Evolutionary conservation across 1,140 invertebrate species (phyloP), one percentile per base, ranked within the genome.

Genomic region (Drosophila nasuta): DNA sequence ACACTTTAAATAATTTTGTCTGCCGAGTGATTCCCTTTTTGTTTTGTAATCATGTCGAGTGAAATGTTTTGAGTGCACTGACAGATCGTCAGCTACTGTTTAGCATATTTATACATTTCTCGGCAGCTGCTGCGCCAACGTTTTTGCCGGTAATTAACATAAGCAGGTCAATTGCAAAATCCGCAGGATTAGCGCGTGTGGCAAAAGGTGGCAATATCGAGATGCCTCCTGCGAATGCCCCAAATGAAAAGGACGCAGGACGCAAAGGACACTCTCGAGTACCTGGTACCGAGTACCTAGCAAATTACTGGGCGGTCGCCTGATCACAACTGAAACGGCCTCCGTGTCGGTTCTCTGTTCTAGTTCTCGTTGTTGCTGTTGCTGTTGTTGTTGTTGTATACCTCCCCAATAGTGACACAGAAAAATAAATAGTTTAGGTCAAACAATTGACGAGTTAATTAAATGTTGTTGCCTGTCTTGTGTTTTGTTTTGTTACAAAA

Each of bases 371-470:
- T 20, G 20, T 20, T 20, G 17, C 2, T 20, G 17, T 3, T 20
- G 6, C 2, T 38, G 35, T 38, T 38, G 8, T 38, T 10, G 6
- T 10, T 33, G 33, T 25, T 25, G 35, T 8, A 10, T 38, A 33
- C 30, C 35, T 38, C 35, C 35, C 35, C 35, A 38, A 38, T 8
- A 7, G 35, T 10, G 35, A 10, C 2, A 38, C 5, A 7, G 5
- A 33, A 5, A 33, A 33, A 33, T 8, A 33, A 33, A 33, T 33
- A 33, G 30, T 8, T 33, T 33, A 33, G 30, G 30, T 33, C 30
- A 58, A 71, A 88, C 86, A 88, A 88, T 88, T 89, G 85, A 89
- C 85, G 51, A 69, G 51, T 81, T 88, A 89, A 88, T 88, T 88
- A 88, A 88, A 88, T 79, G 48, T 51, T 79, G 75, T 72, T 67